Base-by-base conservation (phyloP, 2,888 invertebrate genomes). In the Amphipoea oculea region DNA sequence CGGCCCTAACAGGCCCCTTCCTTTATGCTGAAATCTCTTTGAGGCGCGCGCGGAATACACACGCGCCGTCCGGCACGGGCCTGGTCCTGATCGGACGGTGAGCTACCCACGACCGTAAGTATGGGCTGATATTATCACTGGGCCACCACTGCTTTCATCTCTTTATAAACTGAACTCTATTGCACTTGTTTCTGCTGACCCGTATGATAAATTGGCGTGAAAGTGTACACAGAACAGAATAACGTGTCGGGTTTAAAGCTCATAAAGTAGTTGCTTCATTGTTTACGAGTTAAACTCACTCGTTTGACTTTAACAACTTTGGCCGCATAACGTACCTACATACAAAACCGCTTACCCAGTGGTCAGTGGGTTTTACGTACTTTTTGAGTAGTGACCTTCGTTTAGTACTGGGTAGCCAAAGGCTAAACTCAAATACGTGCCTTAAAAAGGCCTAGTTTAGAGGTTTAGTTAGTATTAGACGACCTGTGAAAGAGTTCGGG, bases 261-360 rank as follows among this genome's bases (percentile, higher is more conserved):
- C 81, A 82, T 89, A 89, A 89, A 87, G 76, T 76, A 82, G 79
- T 73, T 75, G 69, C 75, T 82, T 84, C 74, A 81, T 78, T 84
- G 88, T 87, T 87, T 81, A 88, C 82, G 87, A 88, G 81, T 76
- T 48, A 51, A 75, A 79, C 54, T 78, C 76, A 51, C 48, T 29
- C 69, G 70, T 84, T 87, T 78, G 78, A 78, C 78, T 84, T 87
- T 82, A 77, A 89, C 79, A 77, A 89, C 87, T 79, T 84, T 12
- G 20, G 65, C 60, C 72, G n/a, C 63, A 72, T 48, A 69, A 73
- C 76, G n/a, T 65, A 75, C 72, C 9, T 66, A 79, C 70, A 60
- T 60, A 51, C 67, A 48, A 63, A 65, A 67, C 57, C 57, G 67
- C 57, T 81, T 81, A 60, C 14, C 60, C 40, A 51, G 12, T 62